A percentile compares a stretch with the other conserved stretches of the same genome.
Evolutionary conservation across 2,797 vertebrate genomes (phyloP).

Genomic region (Todus mexicanus): DNA sequence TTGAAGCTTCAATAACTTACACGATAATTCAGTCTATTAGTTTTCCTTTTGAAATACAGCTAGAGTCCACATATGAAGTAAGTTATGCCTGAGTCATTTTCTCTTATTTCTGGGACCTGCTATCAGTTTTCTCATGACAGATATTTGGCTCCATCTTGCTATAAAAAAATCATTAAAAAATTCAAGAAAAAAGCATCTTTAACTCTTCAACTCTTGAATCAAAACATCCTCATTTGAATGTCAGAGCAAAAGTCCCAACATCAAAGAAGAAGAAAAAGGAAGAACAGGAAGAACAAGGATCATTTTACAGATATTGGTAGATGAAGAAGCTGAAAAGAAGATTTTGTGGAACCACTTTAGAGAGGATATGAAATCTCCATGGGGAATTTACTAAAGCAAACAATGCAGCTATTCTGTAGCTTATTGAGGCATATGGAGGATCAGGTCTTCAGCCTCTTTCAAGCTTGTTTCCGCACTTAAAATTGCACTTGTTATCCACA

Average conservation of each 20-base stretch:
- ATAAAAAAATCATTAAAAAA: constrained; percentile 51
- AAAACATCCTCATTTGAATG: constrained; percentile 39
- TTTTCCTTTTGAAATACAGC: constrained; percentile 41
- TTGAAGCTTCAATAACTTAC: background rate
- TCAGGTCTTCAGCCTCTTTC: constrained; percentile 18
- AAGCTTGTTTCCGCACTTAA: background rate
- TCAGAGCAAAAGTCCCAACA: background rate
- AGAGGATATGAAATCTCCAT: constrained; percentile 24
- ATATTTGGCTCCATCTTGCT: constrained; percentile 40
- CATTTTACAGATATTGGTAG: constrained; percentile 40
- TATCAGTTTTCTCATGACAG: constrained; percentile 63
- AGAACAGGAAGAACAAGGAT: constrained; percentile 1
- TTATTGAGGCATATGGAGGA: constrained; percentile 1
- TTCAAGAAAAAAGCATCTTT: constrained; percentile 41
- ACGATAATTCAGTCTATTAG: constrained; percentile 2
- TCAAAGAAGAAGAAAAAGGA: background rate
- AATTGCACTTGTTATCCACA: constrained; percentile 25
- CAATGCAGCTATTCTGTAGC: constrained; percentile 7
- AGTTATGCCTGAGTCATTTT: constrained; percentile 41
- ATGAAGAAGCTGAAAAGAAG: constrained; percentile 49
- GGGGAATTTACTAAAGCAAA: constrained; percentile 53
- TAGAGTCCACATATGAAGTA: constrained; percentile 2
- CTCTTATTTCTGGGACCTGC: constrained; percentile 28
- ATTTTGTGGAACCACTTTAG: constrained; percentile 43
- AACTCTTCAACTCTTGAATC: constrained; percentile 61